Percentiles rank a stretch among this genome's conserved stretches.
phyloP scores from a whole-genome alignment of 2,113 vertebrate genomes.

The Ardeotis arabs region DNA sequence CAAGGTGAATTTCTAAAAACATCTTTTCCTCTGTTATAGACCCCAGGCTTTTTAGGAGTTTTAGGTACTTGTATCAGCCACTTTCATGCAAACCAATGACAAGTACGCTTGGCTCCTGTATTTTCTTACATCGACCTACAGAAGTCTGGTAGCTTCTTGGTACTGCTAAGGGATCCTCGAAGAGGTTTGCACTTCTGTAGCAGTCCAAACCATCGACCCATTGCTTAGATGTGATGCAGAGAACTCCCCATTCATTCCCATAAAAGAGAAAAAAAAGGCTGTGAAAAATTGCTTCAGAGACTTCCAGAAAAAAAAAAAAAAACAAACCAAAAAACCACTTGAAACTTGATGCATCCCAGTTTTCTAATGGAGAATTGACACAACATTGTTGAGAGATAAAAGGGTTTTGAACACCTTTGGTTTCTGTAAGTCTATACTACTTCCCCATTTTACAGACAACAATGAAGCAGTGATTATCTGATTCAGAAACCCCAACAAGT shows the following conservation, averaged over 20 bases:
- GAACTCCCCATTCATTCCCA: not conserved
- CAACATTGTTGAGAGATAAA: not conserved
- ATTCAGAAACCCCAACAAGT: not conserved
- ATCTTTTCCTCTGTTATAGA: not conserved
- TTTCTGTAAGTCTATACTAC: not conserved
- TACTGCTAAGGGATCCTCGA: not conserved
- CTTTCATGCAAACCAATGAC: not conserved
- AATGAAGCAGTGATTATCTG: not conserved
- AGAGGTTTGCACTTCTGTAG: not conserved
- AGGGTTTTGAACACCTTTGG: not conserved
- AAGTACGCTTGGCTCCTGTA: not conserved
- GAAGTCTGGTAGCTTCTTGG: not conserved
- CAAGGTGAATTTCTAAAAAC: not conserved
- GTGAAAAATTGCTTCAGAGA: not conserved
- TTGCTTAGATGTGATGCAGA: not conserved
- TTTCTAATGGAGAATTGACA: accelerated
- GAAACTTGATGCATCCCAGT: not conserved
- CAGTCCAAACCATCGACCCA: not conserved
- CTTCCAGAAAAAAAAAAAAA: not conserved
- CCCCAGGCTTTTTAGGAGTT: not conserved
- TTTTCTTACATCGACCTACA: not conserved
- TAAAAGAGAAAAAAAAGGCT: not conserved
- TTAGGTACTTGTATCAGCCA: not conserved
- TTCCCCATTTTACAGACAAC: not conserved
- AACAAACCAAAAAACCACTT: not conserved